A percentile compares a stretch with the other conserved stretches of the same genome.
phyloP scores from a whole-genome alignment of 1,140 invertebrate genomes.

The Lepeophtheirus salmonis region DNA sequence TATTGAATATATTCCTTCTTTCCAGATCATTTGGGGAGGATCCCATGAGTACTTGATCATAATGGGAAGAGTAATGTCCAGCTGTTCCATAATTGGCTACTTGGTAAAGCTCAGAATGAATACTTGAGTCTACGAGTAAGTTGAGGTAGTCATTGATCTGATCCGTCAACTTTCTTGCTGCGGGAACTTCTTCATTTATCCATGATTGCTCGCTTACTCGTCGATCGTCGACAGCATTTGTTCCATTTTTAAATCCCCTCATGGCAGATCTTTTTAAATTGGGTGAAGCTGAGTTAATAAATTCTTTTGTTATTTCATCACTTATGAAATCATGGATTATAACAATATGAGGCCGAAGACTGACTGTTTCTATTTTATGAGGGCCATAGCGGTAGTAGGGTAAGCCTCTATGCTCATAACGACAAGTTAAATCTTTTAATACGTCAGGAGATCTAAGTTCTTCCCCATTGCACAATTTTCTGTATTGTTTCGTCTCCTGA shows the following conservation, averaged over 20 bases:
- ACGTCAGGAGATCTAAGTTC: conserved; percentile 6
- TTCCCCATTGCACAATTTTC: conserved; percentile 3
- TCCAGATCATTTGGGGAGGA: not conserved
- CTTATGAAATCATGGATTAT: conserved; percentile 15
- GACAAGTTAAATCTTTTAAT: conserved; percentile 3
- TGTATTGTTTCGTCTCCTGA: conserved; percentile 12
- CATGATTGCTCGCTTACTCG: conserved; percentile 10
- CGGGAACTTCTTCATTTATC: conserved; percentile 8
- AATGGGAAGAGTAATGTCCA: conserved; percentile 12
- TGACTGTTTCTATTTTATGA: conserved; percentile 11
- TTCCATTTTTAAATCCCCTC: conserved; percentile 6
- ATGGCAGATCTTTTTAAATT: conserved; percentile 2
- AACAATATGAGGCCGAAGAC: conserved; percentile 6
- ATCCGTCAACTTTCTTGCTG: not conserved
- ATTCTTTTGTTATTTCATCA: not conserved
- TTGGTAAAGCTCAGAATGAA: conserved; percentile 14
- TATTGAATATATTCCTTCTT: conserved; percentile 7
- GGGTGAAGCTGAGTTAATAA: conserved; percentile 2
- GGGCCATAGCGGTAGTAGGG: conserved; percentile 11
- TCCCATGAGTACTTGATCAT: conserved; percentile 13
- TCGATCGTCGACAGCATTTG: conserved; percentile 3
- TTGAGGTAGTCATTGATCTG: conserved; percentile 6
- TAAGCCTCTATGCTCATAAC: not conserved
- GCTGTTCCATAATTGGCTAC: conserved; percentile 15
- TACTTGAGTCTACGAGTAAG: not conserved